Evolutionary conservation across 2,888 invertebrate genomes (phyloP).

Genomic region (Drosophila subquinaria): DNA sequence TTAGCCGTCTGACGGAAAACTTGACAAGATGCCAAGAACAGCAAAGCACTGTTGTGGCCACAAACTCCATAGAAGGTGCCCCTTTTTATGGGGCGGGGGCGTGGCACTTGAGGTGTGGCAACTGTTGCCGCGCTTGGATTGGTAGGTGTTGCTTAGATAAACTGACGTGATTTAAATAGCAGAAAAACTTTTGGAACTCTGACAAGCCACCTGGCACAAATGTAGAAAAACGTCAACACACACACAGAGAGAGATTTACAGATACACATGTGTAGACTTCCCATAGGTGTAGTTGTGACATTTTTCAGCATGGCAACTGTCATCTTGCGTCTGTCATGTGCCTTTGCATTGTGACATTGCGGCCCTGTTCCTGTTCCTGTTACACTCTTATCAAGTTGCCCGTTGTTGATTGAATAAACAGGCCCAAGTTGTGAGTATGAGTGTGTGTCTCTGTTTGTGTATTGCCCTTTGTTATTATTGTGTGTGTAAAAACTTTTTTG

Average conservation of each 20-base stretch:
- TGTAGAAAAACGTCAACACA: slow-evolving; percentile 32
- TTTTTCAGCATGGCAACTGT: slow-evolving; percentile 78
- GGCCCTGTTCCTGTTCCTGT: slow-evolving; percentile 25
- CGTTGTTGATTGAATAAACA: slow-evolving; percentile 78
- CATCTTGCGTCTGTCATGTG: slow-evolving; percentile 77
- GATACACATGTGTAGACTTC: not conserved
- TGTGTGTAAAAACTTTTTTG: slow-evolving; percentile 50
- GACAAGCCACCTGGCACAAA: slow-evolving; percentile 55
- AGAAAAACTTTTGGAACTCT: slow-evolving; percentile 69
- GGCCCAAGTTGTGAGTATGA: slow-evolving; percentile 38
- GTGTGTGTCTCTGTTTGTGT: slow-evolving; percentile 3
- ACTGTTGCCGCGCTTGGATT: slow-evolving; percentile 53
- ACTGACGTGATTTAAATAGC: slow-evolving; percentile 80
- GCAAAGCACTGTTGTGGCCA: slow-evolving; percentile 58
- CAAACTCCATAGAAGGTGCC: slow-evolving; percentile 30
- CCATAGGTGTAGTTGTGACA: slow-evolving; percentile 49
- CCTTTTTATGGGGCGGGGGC: slow-evolving; percentile 17
- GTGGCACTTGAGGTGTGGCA: slow-evolving; percentile 54
- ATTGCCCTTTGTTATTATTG: slow-evolving; percentile 39
- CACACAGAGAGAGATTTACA: not conserved
- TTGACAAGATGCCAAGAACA: slow-evolving; percentile 78
- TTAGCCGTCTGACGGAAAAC: slow-evolving; percentile 57
- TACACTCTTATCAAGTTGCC: slow-evolving; percentile 57
- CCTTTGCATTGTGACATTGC: slow-evolving; percentile 71
- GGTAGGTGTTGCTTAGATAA: slow-evolving; percentile 74